Base-by-base conservation (phyloP, 2,113 vertebrate genomes). In the Nanorana parkeri region DNA sequence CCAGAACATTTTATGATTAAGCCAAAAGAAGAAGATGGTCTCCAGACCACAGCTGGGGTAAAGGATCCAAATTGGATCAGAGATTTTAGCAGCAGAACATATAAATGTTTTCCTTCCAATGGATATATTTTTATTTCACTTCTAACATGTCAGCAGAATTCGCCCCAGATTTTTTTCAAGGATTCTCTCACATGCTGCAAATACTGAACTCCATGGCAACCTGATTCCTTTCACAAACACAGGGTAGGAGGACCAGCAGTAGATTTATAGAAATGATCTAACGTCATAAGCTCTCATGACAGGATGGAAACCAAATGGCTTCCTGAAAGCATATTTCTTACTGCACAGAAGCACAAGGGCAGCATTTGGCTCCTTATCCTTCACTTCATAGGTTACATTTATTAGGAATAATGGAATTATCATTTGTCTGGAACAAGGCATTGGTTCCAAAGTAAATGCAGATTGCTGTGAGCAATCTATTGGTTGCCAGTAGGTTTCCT, bases 201-300 rank as follows among this genome's bases (percentile, higher is more conserved):
- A 74, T 64, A 68, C 67, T 54, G 66, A 82, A 68, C 60, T 64
- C 81, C 84, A 78, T 61, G 64, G 78, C 78, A 81, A 84, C 84
- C 74, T 19, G 17, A 75, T 63, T 86, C 78, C 82, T 81, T 72
- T 21, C 83, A 65, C 82, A 86, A 88, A 83, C 64, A 84, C 68
- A 85, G 79, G 32, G 29, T 56, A 29, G 63, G 26, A 28, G 26
- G 26, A 29, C 3, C 77, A 74, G 55, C 0, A 74, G 81, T 55
- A 82, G 72, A 73, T 63, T 80, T 78, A 83, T 52, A 84, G 81
- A 78, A 78, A 89, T 88, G 86, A 89, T 85, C 88, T 91, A 87
- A 88, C 85, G 86, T 85, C 88, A 88, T 83, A 89, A 88, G 86
- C n/a, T 60, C 86, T 74, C 74, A 69, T 85, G 80, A 83, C 80